Base-by-base conservation (phyloP, 2,797 vertebrate genomes). In the Chaetophractus vellerosus region DNA sequence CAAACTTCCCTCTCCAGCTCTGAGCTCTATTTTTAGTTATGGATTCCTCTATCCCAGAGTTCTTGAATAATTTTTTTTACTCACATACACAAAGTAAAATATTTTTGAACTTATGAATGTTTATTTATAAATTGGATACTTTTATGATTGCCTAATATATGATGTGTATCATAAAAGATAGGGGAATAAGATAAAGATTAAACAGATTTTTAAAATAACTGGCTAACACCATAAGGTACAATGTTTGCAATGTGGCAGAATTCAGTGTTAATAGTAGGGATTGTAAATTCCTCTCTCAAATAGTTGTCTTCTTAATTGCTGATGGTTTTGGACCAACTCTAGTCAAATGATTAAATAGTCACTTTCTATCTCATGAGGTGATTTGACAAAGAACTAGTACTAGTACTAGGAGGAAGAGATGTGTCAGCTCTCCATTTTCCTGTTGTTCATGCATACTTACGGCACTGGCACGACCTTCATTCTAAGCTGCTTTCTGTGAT, bases 41-140 rank as follows among this genome's bases (percentile, higher is more conserved):
- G 16, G 21, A 68, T 19, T 84, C 91, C 63, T 75, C 41, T 83
- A 18, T 63, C n/a, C 57, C 45, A 66, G 78, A n/a, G 16, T 8
- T 31, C 36, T 45, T 82, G 68, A 85, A 14, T 3, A 1, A 69
- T 76, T 75, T 74, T 31, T 48, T 72, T 41, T 26, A 38, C 5
- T 45, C 38, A 18, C 52, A 55, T 55, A 55, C 18, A 55, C 52
- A 18, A 0, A 76, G 63, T 78, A 31, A 88, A 87, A 79, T 75
- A 91, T 64, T 88, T 84, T 85, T 85, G 12, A 96, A 92, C 82
- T 75, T 81, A 76, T 94, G 66, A 69, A 59, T 75, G 14, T 38
- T 87, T 92, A 71, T 69, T 80, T 92, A 21, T 28, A 95, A 81
- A 79, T 71, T 69, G 45, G 24, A 66, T 68, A 66, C 59, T 93